These are phyloP conservation scores for Colius striatus DNA, from an alignment of 2,113 vertebrate species.

Conservation along the genomic window DNA sequence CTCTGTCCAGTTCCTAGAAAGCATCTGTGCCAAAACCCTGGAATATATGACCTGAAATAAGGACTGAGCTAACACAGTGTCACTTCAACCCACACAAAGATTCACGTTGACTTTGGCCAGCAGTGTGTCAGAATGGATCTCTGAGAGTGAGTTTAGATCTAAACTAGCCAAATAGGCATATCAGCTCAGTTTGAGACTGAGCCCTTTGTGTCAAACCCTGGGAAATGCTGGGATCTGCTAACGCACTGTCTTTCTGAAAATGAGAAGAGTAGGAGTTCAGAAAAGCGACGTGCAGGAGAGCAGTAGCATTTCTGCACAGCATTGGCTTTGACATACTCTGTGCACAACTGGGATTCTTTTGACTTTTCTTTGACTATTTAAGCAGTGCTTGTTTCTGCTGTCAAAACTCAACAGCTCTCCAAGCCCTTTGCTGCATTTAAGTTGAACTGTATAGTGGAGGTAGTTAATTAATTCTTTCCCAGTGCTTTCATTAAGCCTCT, in stretches of 20 bases:
- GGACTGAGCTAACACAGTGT: background rate
- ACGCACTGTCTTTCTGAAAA: background rate
- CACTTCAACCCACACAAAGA: background rate
- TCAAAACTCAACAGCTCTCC: background rate
- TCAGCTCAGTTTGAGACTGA: background rate
- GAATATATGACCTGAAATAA: background rate
- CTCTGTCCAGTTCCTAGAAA: background rate
- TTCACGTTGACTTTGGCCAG: background rate
- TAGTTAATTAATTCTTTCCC: conserved; percentile 15
- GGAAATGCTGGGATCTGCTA: background rate
- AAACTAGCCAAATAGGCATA: background rate
- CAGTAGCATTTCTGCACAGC: background rate
- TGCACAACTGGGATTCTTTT: background rate
- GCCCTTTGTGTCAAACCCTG: background rate
- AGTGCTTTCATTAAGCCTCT: background rate
- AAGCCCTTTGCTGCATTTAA: background rate
- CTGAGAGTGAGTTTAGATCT: background rate
- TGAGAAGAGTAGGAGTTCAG: background rate
- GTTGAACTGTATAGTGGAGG: background rate
- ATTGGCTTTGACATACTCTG: background rate
- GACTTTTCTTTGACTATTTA: background rate
- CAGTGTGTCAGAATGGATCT: background rate
- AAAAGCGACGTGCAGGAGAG: background rate
- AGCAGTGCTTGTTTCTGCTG: background rate
- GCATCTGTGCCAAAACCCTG: background rate